Conservation (phyloP, 1,140 invertebrate species). For the Bombus confusus region DNA sequence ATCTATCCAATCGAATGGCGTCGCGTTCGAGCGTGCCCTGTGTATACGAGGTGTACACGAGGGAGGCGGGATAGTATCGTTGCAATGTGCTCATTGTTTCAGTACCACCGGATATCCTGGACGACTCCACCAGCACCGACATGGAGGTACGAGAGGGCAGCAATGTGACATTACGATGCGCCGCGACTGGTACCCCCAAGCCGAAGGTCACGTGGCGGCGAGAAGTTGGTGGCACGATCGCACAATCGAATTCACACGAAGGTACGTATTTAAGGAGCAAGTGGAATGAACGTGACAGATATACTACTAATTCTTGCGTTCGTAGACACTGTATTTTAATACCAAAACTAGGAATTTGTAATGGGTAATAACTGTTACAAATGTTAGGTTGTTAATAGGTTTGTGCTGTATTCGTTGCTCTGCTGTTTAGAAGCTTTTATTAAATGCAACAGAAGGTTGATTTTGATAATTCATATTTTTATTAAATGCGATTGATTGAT, state of each 20-base stretch:
- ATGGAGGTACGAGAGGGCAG: slow-evolving; percentile 93
- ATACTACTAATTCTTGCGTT: too few relatives aligned
- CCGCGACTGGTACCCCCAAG: slow-evolving; percentile 91
- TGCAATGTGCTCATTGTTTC: slow-evolving; percentile 77
- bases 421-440: not conserved
- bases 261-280: slow-evolving; percentile 66
- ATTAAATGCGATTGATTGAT: too few relatives aligned
- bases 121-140: slow-evolving; percentile 93
- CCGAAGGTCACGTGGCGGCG: slow-evolving; percentile 93
- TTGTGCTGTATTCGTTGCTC: not conserved
- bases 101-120: slow-evolving; percentile 95
- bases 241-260: slow-evolving; percentile 74
- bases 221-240: slow-evolving; percentile 82
- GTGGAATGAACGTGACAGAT: not conserved
- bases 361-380: not conserved
- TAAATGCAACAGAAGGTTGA: not conserved
- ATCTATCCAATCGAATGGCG: slow-evolving; percentile 54
- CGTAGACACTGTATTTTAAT: too few relatives aligned
- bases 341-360: too few relatives aligned
- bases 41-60: slow-evolving; percentile 22
- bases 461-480: too few relatives aligned
- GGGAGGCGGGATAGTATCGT: slow-evolving; percentile 20
- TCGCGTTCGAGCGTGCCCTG: slow-evolving; percentile 31
- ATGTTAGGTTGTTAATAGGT: not conserved
- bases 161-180: slow-evolving; percentile 92